Evolutionary conservation across 1,140 invertebrate species (phyloP).

Genomic region (Diprion similis): DNA sequence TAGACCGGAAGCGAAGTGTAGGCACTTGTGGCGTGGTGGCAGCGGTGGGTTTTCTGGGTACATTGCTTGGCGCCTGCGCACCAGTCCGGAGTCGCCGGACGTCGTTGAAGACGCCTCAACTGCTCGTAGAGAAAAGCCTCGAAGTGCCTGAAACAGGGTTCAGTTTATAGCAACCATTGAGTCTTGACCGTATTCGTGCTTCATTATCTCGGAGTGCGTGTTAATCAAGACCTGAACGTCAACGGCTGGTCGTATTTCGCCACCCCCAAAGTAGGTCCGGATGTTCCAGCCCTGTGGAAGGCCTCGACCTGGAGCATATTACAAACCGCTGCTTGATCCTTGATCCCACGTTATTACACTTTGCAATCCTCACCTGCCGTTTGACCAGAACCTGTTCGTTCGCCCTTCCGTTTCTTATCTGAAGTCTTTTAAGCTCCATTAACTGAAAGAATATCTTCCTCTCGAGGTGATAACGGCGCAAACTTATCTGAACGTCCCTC

Average conservation of each 20-base stretch:
- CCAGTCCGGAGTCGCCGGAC: conserved; percentile 64
- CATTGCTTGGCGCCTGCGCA: conserved; percentile 70
- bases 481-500: conserved; percentile 55
- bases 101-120: conserved; percentile 77
- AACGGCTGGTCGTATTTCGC: conserved; percentile 56
- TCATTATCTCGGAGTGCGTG: background rate
- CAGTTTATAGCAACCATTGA: conserved; percentile 9
- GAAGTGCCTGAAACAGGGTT: conserved; percentile 71
- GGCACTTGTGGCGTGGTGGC: conserved; percentile 88
- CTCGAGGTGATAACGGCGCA: conserved; percentile 83
- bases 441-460: conserved; percentile 93
- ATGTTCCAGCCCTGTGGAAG: conserved; percentile 57
- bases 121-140: conserved; percentile 93
- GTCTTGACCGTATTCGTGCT: too few relatives aligned
- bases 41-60: conserved; percentile 83
- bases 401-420: conserved; percentile 87
- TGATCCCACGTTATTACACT: background rate
- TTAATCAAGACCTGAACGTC: conserved; percentile 50
- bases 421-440: conserved; percentile 89
- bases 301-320: conserved; percentile 51
- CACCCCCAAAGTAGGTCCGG: conserved; percentile 54
- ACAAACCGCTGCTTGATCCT: conserved; percentile 5
- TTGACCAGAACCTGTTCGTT: conserved; percentile 92
- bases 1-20: conserved; percentile 83
- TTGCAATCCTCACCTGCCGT: conserved; percentile 63